Evolutionary conservation across 2,113 vertebrate genomes (phyloP).

Genomic region (Hemichromis elongatus): DNA sequence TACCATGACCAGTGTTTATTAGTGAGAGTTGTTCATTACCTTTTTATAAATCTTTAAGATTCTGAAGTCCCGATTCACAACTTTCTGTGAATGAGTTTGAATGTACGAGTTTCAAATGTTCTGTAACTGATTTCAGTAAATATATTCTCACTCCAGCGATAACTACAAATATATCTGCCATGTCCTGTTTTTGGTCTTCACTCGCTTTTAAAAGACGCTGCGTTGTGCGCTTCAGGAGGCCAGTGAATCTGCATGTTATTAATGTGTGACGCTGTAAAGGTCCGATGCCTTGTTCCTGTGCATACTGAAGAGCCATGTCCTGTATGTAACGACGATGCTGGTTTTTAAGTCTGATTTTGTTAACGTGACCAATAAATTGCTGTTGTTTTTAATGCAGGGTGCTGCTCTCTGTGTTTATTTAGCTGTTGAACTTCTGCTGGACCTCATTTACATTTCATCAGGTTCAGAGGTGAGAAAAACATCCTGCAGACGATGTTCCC

Average conservation of each 20-base stretch:
- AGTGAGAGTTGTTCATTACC: background rate
- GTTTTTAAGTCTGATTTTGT: slow-evolving; percentile 34
- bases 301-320: background rate
- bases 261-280: slow-evolving; percentile 33
- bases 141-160: background rate
- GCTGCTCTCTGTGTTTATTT: background rate
- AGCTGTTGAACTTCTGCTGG: no score
- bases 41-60: background rate
- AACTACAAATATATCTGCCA: background rate
- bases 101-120: background rate
- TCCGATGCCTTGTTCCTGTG: slow-evolving; percentile 30
- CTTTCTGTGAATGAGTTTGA: background rate
- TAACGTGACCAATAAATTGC: slow-evolving; percentile 40
- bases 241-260: slow-evolving; percentile 48
- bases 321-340: background rate
- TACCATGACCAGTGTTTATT: background rate
- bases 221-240: background rate
- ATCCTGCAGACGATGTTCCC: background rate
- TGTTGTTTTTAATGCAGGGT: slow-evolving; percentile 22
- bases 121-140: background rate
- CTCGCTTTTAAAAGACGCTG: background rate
- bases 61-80: background rate
- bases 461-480: background rate
- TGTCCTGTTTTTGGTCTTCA: background rate
- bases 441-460: background rate